These are phyloP conservation scores for Meleagris gallopavo DNA, from an alignment of 2,113 vertebrate species.

Conservation along the genomic window DNA sequence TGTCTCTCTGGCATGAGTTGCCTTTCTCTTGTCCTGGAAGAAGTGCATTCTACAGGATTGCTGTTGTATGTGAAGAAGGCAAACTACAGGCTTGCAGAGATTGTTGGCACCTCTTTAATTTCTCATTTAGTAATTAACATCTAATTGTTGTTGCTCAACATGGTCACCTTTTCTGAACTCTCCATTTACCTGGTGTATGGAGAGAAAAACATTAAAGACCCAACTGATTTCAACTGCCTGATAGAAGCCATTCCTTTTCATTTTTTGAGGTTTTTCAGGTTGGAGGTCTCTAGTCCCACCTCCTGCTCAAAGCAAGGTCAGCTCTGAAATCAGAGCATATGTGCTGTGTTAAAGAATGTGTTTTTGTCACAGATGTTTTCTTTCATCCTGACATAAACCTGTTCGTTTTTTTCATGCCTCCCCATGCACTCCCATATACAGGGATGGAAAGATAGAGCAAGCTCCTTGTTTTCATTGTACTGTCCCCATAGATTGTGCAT, in stretches of 20 bases:
- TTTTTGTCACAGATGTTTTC: not conserved
- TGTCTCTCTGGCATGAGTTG: not conserved
- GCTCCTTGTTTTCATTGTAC: not conserved
- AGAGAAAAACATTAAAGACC: not conserved
- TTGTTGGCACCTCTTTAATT: not conserved
- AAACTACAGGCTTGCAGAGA: not conserved
- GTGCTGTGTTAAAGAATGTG: not conserved
- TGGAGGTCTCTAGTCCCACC: not conserved
- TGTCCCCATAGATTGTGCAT: accelerated
- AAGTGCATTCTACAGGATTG: not conserved
- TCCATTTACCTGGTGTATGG: not conserved
- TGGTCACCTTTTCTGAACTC: not conserved
- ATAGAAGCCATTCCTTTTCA: not conserved
- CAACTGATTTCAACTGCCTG: not conserved
- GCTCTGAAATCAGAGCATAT: not conserved
- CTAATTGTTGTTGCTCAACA: not conserved
- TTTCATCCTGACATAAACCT: not conserved
- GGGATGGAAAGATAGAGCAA: not conserved
- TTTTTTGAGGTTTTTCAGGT: not conserved
- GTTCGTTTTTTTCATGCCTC: not conserved
- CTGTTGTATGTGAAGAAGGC: not conserved
- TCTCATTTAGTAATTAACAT: not conserved
- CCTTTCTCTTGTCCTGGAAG: not conserved
- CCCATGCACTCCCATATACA: accelerated
- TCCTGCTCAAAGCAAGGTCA: not conserved